Evolutionary conservation across 2,113 vertebrate genomes (phyloP).

Genomic region (Aphelocoma coerulescens): DNA sequence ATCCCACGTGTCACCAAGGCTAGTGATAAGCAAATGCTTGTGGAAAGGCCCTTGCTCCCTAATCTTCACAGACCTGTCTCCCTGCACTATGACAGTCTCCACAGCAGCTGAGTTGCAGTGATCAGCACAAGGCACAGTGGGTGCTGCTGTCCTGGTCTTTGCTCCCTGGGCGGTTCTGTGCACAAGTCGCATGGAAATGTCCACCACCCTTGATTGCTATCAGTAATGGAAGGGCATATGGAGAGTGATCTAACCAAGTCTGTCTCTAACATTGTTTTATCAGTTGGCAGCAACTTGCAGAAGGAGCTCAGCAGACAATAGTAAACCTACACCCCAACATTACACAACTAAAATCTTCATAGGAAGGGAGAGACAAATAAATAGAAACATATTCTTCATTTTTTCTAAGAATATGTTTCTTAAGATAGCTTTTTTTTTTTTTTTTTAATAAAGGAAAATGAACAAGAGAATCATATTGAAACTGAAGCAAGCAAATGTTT

Average conservation of each 20-base stretch:
- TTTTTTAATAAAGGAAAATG: background rate
- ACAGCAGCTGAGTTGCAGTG: background rate
- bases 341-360: background rate
- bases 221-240: background rate
- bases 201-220: background rate
- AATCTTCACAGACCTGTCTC: background rate
- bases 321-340: background rate
- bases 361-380: background rate
- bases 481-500: background rate
- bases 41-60: background rate
- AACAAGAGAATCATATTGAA: background rate
- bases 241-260: background rate
- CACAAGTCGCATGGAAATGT: background rate
- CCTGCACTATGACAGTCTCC: fast-evolving
- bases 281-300: background rate
- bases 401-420: background rate
- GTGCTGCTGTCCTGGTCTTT: background rate
- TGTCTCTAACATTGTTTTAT: background rate
- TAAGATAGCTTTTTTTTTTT: background rate
- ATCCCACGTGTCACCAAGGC: background rate
- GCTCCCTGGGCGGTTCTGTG: background rate
- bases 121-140: background rate
- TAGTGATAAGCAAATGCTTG: background rate
- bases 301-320: background rate
- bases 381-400: background rate